Percentiles rank a stretch among this genome's conserved stretches.
Evolutionary conservation across 2,797 vertebrate genomes (phyloP).

Genomic region (Acipenser oxyrinchus): DNA sequence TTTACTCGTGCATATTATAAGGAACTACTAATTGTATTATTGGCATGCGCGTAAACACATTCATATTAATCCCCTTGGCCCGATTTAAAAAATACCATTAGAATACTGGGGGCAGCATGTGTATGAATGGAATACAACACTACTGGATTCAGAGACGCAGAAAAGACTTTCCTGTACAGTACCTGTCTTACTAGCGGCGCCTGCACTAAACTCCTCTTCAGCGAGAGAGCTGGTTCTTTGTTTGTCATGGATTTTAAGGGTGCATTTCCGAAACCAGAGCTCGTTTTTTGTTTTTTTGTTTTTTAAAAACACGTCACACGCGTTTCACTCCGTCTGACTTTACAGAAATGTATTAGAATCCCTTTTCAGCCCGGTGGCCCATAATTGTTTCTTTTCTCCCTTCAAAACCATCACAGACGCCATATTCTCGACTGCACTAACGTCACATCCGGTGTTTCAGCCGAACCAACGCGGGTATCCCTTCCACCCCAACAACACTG

Average conservation of each 20-base stretch:
- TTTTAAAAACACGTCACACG: constrained; percentile 30
- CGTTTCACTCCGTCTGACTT: constrained; percentile 21
- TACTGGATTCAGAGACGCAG: neutral
- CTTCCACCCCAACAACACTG: too few species aligned
- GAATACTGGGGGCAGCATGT: neutral
- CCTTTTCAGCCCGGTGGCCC: constrained; percentile 22
- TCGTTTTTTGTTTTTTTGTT: constrained; percentile 29
- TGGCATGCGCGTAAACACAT: too few species aligned
- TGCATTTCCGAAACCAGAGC: constrained; percentile 40
- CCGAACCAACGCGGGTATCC: constrained; percentile 20
- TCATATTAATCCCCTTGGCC: neutral
- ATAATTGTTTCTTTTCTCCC: constrained; percentile 37
- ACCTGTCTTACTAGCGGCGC: constrained; percentile 68
- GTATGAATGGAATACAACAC: neutral
- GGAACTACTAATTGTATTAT: too few species aligned
- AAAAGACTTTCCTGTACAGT: constrained; percentile 5
- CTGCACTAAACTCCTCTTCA: constrained; percentile 64
- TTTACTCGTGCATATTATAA: too few species aligned
- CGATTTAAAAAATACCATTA: constrained; percentile 1
- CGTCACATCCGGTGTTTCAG: constrained; percentile 55
- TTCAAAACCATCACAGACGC: constrained; percentile 47
- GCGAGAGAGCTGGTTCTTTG: constrained; percentile 58
- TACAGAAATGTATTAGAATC: constrained; percentile 26
- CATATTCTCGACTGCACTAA: constrained; percentile 58
- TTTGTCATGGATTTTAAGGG: constrained; percentile 58